Percentiles rank a stretch among this genome's conserved stretches.
Evolutionary conservation across 2,888 invertebrate genomes (phyloP).

Genomic region (Synanthedon tipuliformis): DNA sequence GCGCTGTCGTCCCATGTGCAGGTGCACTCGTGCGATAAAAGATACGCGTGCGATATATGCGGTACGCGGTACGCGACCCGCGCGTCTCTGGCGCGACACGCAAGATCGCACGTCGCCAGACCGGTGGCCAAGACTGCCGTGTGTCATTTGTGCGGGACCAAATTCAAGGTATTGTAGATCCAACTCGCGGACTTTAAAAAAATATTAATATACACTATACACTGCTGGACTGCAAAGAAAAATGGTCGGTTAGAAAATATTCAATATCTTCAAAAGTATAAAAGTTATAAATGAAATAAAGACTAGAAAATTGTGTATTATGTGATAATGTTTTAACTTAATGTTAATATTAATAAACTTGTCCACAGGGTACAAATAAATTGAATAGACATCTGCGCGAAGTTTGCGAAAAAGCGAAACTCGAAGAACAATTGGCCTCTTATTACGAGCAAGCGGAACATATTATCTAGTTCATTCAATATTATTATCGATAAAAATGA

Average conservation of each 20-base stretch:
- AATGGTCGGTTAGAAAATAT: too few relatives aligned
- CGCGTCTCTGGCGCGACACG: constrained; percentile 27
- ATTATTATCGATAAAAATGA: too few relatives aligned
- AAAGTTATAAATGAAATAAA: too few relatives aligned
- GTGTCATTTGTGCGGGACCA: constrained; percentile 43
- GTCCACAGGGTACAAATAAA: constrained; percentile 39
- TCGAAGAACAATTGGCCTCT: constrained; percentile 31
- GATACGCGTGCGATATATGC: constrained; percentile 24
- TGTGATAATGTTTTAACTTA: too few relatives aligned
- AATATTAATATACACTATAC: too few relatives aligned
- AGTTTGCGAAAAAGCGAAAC: constrained; percentile 45
- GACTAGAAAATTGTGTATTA: too few relatives aligned
- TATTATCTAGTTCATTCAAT: background rate
- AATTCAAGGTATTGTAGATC: constrained; percentile 32
- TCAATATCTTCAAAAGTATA: too few relatives aligned
- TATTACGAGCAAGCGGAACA: constrained; percentile 17
- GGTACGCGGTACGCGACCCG: constrained; percentile 24
- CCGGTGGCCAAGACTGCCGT: constrained; percentile 15
- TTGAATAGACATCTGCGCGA: constrained; percentile 46
- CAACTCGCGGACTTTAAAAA: background rate
- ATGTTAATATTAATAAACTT: background rate
- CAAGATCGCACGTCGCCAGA: constrained; percentile 13
- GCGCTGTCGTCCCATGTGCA: constrained; percentile 27
- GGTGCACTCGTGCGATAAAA: constrained; percentile 20
- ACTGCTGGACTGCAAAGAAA: too few relatives aligned